Conservation (phyloP, 2,888 invertebrate species). For the Dicyrtoma fusca region DNA sequence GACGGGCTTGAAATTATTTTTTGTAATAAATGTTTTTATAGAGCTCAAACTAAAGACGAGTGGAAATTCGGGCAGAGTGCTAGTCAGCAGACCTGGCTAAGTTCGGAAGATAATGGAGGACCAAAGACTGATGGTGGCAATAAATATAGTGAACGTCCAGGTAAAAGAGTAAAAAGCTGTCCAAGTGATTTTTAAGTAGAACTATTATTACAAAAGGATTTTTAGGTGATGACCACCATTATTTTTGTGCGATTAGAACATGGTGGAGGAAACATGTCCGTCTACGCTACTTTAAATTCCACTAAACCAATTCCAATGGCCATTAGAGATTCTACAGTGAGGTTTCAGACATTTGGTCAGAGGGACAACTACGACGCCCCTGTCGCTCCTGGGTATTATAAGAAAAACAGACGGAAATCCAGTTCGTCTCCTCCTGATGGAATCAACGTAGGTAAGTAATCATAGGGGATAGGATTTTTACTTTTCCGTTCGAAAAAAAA, state of each 20-base stretch:
- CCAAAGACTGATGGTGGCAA: slow-evolving; percentile 28
- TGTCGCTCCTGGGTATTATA: slow-evolving; percentile 28
- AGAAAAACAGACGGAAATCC: slow-evolving; percentile 37
- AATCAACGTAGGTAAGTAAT: slow-evolving; percentile 31
- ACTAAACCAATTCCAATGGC: slow-evolving; percentile 51
- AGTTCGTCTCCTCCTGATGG: slow-evolving; percentile 32
- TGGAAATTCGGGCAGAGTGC: slow-evolving; percentile 47
- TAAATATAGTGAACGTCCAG: slow-evolving; percentile 26
- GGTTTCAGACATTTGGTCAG: slow-evolving; percentile 51
- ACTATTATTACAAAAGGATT: neutral
- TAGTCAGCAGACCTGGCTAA: slow-evolving; percentile 52
- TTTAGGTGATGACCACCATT: neutral
- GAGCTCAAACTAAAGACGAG: slow-evolving; percentile 39
- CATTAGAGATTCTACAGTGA: slow-evolving; percentile 50
- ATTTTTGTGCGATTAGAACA: slow-evolving; percentile 14
- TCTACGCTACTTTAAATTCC: slow-evolving; percentile 51
- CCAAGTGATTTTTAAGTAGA: neutral
- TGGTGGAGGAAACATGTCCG: slow-evolving; percentile 44
- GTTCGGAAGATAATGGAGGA: slow-evolving; percentile 40
- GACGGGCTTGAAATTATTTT: too few relatives aligned
- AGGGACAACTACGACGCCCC: slow-evolving; percentile 53
- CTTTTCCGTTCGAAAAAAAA: too few relatives aligned
- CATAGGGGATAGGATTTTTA: slow-evolving; percentile 1
- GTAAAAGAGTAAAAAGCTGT: neutral
- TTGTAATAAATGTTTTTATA: slow-evolving; percentile 3